phyloP scores from a whole-genome alignment of 2,113 vertebrate genomes.

The Plecturocebus donacophilus region DNA sequence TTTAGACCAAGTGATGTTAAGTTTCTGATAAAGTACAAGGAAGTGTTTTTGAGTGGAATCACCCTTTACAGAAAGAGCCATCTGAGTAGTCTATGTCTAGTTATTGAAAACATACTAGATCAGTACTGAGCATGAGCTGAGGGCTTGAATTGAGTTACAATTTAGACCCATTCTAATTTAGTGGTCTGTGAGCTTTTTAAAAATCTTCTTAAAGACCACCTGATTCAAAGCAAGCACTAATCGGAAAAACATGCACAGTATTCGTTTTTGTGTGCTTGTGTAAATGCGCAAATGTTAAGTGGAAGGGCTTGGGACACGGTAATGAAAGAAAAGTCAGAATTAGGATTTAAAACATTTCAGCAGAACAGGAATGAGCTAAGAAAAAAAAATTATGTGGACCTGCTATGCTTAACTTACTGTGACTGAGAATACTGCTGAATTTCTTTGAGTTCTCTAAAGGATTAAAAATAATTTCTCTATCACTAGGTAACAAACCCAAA shows the following conservation, averaged over 20 bases:
- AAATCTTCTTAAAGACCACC: not conserved
- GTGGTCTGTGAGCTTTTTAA: not conserved
- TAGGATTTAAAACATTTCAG: not conserved
- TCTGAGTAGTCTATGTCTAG: not conserved
- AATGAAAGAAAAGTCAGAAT: not conserved
- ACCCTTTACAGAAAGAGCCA: not conserved
- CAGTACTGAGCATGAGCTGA: not conserved
- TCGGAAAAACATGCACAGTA: not conserved
- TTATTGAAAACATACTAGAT: not conserved
- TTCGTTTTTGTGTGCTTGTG: not conserved
- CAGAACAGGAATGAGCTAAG: not conserved
- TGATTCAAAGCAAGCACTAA: not conserved
- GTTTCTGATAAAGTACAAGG: slow-evolving; percentile 4
- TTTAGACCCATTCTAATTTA: not conserved
- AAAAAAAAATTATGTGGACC: not conserved
- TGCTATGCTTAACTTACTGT: not conserved
- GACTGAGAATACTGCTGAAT: not conserved
- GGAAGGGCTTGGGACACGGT: not conserved
- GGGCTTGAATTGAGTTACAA: not conserved
- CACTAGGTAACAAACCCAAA: slow-evolving; percentile 50
- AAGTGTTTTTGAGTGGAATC: not conserved
- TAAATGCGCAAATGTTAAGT: not conserved
- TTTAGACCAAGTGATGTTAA: not conserved
- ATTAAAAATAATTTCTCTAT: slow-evolving; percentile 36
- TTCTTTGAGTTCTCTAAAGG: slow-evolving; percentile 16